Evolutionary conservation across 2,797 vertebrate species (phyloP).

Genomic region (Siniperca obscura): DNA sequence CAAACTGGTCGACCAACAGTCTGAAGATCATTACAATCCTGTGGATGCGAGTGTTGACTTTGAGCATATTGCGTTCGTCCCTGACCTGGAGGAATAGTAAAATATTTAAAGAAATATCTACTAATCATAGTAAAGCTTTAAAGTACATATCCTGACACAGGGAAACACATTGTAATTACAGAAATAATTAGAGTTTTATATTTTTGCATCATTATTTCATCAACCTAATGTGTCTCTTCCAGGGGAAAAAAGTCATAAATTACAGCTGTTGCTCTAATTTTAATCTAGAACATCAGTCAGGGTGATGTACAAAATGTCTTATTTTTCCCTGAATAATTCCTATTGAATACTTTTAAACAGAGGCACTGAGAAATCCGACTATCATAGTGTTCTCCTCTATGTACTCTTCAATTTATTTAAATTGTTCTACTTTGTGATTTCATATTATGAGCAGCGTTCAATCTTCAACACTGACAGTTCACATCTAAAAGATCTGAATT

Average conservation of each 20-base stretch:
- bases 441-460: background rate
- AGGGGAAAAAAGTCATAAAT: background rate
- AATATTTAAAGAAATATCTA: background rate
- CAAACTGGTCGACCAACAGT: conserved; percentile 93
- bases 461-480: background rate
- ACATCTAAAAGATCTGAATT: background rate
- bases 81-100: conserved; percentile 84
- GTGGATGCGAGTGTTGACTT: conserved; percentile 92
- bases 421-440: background rate
- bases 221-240: background rate
- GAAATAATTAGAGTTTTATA: conserved; percentile 22
- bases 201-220: conserved; percentile 15
- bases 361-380: background rate
- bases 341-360: background rate
- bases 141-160: background rate
- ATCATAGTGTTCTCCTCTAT: background rate
- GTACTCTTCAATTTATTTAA: conserved; percentile 1
- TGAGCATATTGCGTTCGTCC: conserved; percentile 97
- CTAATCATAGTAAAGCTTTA: background rate
- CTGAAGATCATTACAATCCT: conserved; percentile 93
- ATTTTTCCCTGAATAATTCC: conserved; percentile 4
- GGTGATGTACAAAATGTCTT: background rate
- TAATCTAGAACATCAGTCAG: background rate
- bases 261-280: background rate
- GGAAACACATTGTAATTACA: background rate